These are phyloP conservation scores for Parotocinclus haroldoi DNA, from an alignment of 2,797 vertebrate genomes.

Conservation along the genomic window DNA sequence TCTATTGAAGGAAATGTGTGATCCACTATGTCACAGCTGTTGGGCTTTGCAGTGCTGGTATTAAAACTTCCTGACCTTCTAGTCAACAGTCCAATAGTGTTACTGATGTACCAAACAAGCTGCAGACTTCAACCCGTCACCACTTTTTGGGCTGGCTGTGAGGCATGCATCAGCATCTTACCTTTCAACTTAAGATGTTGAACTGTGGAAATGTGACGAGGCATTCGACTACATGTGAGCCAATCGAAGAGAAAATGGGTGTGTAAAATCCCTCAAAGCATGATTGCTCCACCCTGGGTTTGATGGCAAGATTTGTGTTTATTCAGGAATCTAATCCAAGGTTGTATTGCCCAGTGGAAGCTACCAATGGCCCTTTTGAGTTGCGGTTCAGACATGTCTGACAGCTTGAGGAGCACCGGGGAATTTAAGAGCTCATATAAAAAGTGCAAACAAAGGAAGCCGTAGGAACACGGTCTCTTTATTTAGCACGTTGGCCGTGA, in stretches of 20 bases:
- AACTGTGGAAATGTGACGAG: too few relatives aligned
- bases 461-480: conserved; percentile 31
- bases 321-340: conserved; percentile 9
- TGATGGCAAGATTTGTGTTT: conserved; percentile 16
- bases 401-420: conserved; percentile 24
- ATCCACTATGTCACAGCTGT: too few relatives aligned
- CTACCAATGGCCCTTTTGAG: conserved; percentile 18
- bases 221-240: background rate
- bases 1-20: too few relatives aligned
- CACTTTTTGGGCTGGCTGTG: too few relatives aligned
- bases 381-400: conserved; percentile 34
- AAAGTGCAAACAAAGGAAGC: conserved; percentile 24
- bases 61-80: too few relatives aligned
- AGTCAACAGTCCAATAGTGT: too few relatives aligned
- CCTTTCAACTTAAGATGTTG: too few relatives aligned
- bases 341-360: conserved; percentile 25
- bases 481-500: conserved; percentile 11
- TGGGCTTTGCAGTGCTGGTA: too few relatives aligned
- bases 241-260: background rate
- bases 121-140: too few relatives aligned
- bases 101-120: too few relatives aligned
- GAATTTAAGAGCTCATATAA: conserved; percentile 36
- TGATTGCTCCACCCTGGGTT: conserved; percentile 17
- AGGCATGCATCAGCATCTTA: too few relatives aligned
- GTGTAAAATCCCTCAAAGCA: background rate